Base-by-base conservation (phyloP, 2,797 vertebrate species). In the Muscicapa comitata region DNA sequence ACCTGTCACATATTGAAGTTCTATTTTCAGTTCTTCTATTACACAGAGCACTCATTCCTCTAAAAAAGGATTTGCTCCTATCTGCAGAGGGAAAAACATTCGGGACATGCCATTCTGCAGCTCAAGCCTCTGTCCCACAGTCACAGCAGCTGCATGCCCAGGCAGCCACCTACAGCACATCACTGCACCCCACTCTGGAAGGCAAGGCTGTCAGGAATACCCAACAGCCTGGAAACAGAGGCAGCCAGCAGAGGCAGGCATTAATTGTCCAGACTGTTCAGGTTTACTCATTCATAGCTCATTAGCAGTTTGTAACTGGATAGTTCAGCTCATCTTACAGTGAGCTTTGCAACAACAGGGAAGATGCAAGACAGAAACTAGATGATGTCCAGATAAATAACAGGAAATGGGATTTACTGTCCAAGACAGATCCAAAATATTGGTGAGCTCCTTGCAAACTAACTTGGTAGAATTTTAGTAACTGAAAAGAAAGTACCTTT, bases 221-320 rank as follows among this genome's bases (percentile, higher is more conserved):
- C 33, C 48, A 4, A 1, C 26, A 31, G 31, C 23, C 54, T 31
- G 58, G 8, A 53, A 86, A 75, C 11, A 17, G 8, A 67, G 38
- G 63, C 63, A 57, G 29, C 42, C 43, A 84, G 40, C 37, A 67
- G 37, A 84, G 18, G 35, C 55, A 73, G 40, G 21, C 67, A 73
- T 43, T 76, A 73, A 79, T 20, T 83, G 84, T 55, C 61, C 66
- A 37, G 78, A 20, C 90, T 96, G 90, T 79, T 75, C 57, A 86
- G 53, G 53, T 68, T 91, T 70, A 92, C 51, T 82, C 63, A 82
- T 80, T 93, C 55, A 45, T 48, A 77, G 79, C 84, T 79, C 85
- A 87, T 90, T 61, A 88, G 59, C 71, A 68, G 84, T 42, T 89
- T 9, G 10, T 67, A 94, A 93, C 6, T 70, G 77, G 89, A 78